Conservation (phyloP, 2,113 vertebrate genomes). For the Bungarus multicinctus region DNA sequence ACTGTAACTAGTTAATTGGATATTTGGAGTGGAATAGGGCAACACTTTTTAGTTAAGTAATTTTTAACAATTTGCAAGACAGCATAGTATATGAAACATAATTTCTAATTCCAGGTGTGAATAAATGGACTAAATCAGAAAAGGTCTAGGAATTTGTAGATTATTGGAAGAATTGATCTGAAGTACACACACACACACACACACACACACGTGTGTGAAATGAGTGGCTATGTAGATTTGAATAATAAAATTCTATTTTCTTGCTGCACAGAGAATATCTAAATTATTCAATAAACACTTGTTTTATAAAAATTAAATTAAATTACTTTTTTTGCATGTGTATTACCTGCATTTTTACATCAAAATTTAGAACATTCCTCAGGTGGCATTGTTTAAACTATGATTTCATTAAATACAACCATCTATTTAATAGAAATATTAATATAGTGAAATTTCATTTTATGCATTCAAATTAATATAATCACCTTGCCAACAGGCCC, state of each 20-base stretch:
- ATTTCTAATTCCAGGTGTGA: neutral
- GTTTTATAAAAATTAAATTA: neutral
- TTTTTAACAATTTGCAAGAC: neutral
- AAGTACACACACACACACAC: neutral
- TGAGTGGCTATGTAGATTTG: neutral
- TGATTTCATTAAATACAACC: neutral
- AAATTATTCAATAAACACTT: neutral
- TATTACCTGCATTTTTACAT: neutral
- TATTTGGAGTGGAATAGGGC: neutral
- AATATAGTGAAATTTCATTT: fast-evolving
- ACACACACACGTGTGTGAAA: neutral
- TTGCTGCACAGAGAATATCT: neutral
- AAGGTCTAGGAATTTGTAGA: neutral
- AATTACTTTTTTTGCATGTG: neutral
- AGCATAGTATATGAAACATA: neutral
- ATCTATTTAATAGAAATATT: neutral
- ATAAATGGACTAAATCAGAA: neutral
- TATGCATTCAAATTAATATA: conserved; percentile 7
- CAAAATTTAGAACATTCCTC: neutral
- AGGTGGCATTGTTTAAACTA: neutral
- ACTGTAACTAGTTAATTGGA: neutral
- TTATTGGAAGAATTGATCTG: neutral
- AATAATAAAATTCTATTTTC: neutral
- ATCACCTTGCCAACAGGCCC: conserved; percentile 99
- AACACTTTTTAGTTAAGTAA: neutral